Evolutionary conservation across 2,113 vertebrate genomes (phyloP), one percentile per base, ranked within the genome.

Genomic region (Aegypius monachus): DNA sequence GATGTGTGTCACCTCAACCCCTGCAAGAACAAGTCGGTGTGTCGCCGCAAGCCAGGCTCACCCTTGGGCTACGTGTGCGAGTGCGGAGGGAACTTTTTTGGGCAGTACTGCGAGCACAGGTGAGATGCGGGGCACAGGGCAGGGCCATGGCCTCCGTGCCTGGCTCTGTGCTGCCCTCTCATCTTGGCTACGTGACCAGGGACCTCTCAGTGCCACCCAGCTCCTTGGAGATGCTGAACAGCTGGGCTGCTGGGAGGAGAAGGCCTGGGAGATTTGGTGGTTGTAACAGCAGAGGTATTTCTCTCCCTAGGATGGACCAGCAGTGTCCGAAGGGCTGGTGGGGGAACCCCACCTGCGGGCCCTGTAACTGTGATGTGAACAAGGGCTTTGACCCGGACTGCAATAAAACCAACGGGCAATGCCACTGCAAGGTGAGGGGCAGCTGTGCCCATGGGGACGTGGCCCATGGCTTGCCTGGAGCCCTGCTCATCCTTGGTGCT

Each of bases 241-340:
- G 36, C 53, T 45, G 52, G 34, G 67, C 81, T 47, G 40, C 31
- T 48, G 47, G n/a, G 47, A 73, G 42, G 67, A 82, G 45, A 45
- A 81, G 67, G 38, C 34, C n/a, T 3, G 2, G 22, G n/a, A 26
- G 26, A 45, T 89, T 78, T 50, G 55, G 34, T 38, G 17, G 25
- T 67, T 83, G 36, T 90, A 61, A 90, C 84, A 82, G n/a, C 9
- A 23, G 32, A 38, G 26, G 14, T 85, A 17, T 83, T 96, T 72
- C 73, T 94, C 77, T 86, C 81, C 67, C 59, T 94, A 99, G 99
- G 98, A 99, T 99, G 96, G 99, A 99, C 96, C 99, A 99, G 95
- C 99, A 99, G 88, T 99, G 99, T 91, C 99, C 99, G 2, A 98
- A 99, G 86, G 99, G 99, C 31, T 99, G 99, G 99, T 99, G 99